A percentile compares a stretch with the other conserved stretches of the same genome.
These are phyloP conservation scores for Stenodera caucasica DNA, from an alignment of 2,888 invertebrate genomes.

Conservation along the genomic window DNA sequence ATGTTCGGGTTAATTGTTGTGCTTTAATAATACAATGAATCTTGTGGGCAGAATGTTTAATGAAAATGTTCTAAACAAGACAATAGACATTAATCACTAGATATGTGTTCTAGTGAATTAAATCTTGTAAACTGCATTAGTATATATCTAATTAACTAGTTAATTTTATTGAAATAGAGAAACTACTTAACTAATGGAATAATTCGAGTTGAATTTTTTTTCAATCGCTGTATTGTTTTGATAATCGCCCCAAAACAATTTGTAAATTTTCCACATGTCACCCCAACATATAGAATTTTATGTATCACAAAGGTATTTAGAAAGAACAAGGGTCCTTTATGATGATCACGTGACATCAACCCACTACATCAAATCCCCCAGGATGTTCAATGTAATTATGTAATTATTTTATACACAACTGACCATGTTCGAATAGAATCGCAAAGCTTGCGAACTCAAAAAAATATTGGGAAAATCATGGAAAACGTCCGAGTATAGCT, in stretches of 20 bases:
- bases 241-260: too few relatives aligned
- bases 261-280: background rate
- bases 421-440: background rate
- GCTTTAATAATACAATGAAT: conserved; percentile 27
- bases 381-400: background rate
- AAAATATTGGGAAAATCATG: too few relatives aligned
- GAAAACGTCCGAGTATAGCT: too few relatives aligned
- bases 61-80: conserved; percentile 23
- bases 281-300: background rate
- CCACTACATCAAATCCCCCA: background rate
- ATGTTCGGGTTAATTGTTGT: conserved; percentile 15
- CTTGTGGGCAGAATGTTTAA: conserved; percentile 24
- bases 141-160: conserved; percentile 13
- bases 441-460: too few relatives aligned
- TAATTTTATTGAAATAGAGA: background rate
- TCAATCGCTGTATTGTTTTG: too few relatives aligned
- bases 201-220: too few relatives aligned
- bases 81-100: conserved; percentile 23
- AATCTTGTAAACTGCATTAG: conserved; percentile 18
- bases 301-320: background rate
- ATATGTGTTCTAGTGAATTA: conserved; percentile 18
- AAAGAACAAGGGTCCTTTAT: background rate
- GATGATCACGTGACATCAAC: background rate
- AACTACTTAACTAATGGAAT: too few relatives aligned
- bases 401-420: background rate